phyloP scores from a whole-genome alignment of 2,797 vertebrate species.

The Poecilia picta region DNA sequence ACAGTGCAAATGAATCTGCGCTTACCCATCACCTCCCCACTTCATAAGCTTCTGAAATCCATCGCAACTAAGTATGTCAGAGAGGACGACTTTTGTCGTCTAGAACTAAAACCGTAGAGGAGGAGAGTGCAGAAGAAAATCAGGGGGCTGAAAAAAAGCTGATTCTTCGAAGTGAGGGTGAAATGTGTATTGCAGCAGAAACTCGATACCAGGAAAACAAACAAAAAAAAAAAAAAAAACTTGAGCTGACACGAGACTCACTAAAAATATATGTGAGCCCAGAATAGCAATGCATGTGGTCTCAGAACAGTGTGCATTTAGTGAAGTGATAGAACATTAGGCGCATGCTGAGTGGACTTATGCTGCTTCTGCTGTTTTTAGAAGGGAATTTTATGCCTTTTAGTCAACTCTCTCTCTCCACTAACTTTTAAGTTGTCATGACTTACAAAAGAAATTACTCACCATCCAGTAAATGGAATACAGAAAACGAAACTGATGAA shows the following conservation, averaged over 20 bases:
- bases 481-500: background rate
- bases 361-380: background rate
- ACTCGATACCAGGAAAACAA: constrained; percentile 40
- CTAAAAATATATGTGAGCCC: constrained; percentile 35
- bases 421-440: background rate
- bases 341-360: background rate
- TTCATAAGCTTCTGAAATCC: background rate
- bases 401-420: background rate
- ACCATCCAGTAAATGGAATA: background rate
- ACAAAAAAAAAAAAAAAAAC: constrained; percentile 43
- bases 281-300: constrained; percentile 14
- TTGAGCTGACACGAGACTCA: constrained; percentile 32
- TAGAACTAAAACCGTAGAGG: constrained; percentile 4
- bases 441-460: background rate
- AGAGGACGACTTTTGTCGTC: constrained; percentile 2
- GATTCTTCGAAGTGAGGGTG: constrained; percentile 34
- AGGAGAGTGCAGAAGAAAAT: constrained; percentile 9
- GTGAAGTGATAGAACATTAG: background rate
- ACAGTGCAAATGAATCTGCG: constrained; percentile 3
- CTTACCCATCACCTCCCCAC: too few relatives aligned
- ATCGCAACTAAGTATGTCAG: background rate
- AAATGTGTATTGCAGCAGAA: constrained; percentile 33
- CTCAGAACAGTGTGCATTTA: background rate
- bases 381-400: background rate
- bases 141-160: constrained; percentile 8